phyloP scores from a whole-genome alignment of 1,140 invertebrate genomes.

The Frieseomelitta varia region DNA sequence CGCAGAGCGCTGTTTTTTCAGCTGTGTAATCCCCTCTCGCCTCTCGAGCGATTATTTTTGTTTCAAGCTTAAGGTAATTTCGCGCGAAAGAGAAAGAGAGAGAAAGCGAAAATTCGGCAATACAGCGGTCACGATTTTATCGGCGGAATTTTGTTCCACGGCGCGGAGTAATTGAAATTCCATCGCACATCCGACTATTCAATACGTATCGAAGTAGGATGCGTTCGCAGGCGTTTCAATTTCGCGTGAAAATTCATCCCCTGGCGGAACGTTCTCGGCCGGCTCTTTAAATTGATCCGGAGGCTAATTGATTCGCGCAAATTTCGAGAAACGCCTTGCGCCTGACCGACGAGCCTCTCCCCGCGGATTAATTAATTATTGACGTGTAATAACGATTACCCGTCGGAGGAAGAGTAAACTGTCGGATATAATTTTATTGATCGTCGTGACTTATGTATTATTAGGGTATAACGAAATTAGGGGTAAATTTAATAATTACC shows the following conservation, averaged over 20 bases:
- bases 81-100: no score
- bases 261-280: no score
- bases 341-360: not conserved
- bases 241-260: not conserved
- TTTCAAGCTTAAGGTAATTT: not conserved
- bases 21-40: not conserved
- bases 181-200: not conserved
- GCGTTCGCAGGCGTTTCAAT: not conserved
- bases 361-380: slow-evolving; percentile 23
- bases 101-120: not conserved
- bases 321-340: not conserved
- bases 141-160: not conserved
- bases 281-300: not conserved
- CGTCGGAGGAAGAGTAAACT: no score
- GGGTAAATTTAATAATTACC: not conserved
- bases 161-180: slow-evolving; percentile 10
- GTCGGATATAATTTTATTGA: not conserved
- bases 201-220: not conserved
- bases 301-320: not conserved
- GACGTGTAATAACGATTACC: not conserved
- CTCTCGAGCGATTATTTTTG: not conserved
- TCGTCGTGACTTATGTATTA: not conserved
- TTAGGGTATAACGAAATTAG: not conserved
- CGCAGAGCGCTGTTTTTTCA: not conserved
- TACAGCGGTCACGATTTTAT: not conserved